phyloP scores from a whole-genome alignment of 2,113 vertebrate genomes.

The Kryptolebias marmoratus region DNA sequence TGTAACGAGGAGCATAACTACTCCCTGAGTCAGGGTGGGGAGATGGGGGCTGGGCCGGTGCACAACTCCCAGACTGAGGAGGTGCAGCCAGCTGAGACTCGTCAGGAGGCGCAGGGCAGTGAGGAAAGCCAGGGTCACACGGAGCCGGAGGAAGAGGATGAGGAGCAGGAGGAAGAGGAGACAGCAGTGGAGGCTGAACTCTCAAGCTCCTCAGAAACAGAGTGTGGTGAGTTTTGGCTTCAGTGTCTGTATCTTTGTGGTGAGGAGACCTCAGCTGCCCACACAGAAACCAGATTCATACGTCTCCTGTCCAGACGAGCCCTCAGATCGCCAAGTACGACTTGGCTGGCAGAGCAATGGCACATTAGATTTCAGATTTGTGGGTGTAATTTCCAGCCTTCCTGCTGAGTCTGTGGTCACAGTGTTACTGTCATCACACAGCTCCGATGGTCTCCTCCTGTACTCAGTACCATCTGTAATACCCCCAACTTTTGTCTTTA shows the following conservation, averaged over 20 bases:
- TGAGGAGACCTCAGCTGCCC: conserved; percentile 12
- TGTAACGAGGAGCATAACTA: conserved; percentile 82
- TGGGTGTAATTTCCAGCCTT: conserved; percentile 31
- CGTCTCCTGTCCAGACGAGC: conserved; percentile 34
- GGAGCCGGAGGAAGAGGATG: conserved; percentile 41
- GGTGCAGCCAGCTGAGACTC: conserved; percentile 1
- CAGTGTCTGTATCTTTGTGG: background rate
- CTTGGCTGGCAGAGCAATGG: conserved; percentile 1
- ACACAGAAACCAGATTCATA: conserved; percentile 30
- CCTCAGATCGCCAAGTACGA: conserved; percentile 31
- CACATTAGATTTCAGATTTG: conserved; percentile 19
- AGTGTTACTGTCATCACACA: conserved; percentile 24
- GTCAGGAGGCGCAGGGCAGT: conserved; percentile 29
- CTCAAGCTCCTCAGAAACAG: conserved; percentile 75
- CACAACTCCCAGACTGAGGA: conserved; percentile 48
- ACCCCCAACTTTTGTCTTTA: background rate
- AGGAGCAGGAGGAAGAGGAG: conserved; percentile 56
- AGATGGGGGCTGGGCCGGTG: conserved; percentile 17
- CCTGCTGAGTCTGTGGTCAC: conserved; percentile 7
- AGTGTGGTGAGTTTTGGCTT: conserved; percentile 74
- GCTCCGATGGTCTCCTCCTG: conserved; percentile 10
- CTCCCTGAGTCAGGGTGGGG: conserved; percentile 73
- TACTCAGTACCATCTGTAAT: background rate
- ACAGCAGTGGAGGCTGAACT: conserved; percentile 68
- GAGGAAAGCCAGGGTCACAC: conserved; percentile 47